Conservation (phyloP, 2,888 invertebrate species). For the Sclerodermus sp. region DNA sequence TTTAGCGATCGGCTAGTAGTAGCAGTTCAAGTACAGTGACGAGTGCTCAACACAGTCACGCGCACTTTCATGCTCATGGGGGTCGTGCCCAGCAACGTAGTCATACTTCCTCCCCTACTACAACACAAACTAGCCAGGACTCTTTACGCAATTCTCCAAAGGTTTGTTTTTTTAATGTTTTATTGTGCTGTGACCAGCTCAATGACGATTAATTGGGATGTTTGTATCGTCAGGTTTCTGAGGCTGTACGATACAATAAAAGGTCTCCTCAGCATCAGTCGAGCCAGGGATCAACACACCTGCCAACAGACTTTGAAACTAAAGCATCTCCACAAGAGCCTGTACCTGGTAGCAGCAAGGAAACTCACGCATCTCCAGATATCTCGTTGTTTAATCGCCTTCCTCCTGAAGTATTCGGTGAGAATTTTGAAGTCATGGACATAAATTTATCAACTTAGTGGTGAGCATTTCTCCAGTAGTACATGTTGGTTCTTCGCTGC, state of each 20-base stretch:
- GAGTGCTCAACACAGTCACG: slow-evolving; percentile 49
- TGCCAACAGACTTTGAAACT: slow-evolving; percentile 34
- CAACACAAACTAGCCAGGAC: slow-evolving; percentile 45
- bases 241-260: slow-evolving; percentile 41
- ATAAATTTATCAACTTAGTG: slow-evolving; percentile 5
- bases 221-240: slow-evolving; percentile 34
- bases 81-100: slow-evolving; percentile 47
- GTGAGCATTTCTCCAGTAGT: slow-evolving; percentile 3
- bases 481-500: not conserved
- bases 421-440: slow-evolving; percentile 15
- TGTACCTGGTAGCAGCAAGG: slow-evolving; percentile 50
- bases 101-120: slow-evolving; percentile 46
- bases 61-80: slow-evolving; percentile 47
- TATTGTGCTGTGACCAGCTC: too few relatives aligned
- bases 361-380: slow-evolving; percentile 43
- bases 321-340: slow-evolving; percentile 41
- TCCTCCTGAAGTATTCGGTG: slow-evolving; percentile 54
- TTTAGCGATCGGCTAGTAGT: slow-evolving; percentile 48
- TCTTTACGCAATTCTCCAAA: slow-evolving; percentile 48
- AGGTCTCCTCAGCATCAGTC: slow-evolving; percentile 50
- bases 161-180: slow-evolving; percentile 29
- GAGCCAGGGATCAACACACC: slow-evolving; percentile 32
- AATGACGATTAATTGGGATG: slow-evolving; percentile 1
- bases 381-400: slow-evolving; percentile 52
- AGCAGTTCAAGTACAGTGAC: slow-evolving; percentile 52